Evolutionary conservation across 2,797 vertebrate genomes (phyloP).

Genomic region (Okamejei kenojei): DNA sequence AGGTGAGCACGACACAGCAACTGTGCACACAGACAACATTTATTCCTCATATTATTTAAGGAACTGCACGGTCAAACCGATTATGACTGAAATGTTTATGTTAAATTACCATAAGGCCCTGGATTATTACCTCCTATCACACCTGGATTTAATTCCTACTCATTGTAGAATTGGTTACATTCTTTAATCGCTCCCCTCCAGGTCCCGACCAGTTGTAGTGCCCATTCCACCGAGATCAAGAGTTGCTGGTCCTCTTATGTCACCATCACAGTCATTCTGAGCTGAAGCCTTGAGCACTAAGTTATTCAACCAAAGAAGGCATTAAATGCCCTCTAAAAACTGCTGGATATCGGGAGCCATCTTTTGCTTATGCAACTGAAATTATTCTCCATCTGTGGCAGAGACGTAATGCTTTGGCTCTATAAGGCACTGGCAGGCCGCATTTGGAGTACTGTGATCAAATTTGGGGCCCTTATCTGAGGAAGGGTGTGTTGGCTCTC

Average conservation of each 20-base stretch:
- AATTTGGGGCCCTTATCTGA: too few species aligned
- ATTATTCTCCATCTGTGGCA: neutral
- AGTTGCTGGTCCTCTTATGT: neutral
- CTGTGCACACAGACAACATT: neutral
- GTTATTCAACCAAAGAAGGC: neutral
- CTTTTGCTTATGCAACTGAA: neutral
- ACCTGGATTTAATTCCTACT: neutral
- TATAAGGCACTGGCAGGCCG: too few species aligned
- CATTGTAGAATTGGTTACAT: neutral
- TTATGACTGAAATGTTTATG: neutral
- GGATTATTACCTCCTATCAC: neutral
- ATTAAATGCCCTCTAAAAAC: neutral
- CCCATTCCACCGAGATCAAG: neutral
- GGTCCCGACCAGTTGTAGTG: neutral
- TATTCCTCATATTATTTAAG: neutral
- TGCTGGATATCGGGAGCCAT: neutral
- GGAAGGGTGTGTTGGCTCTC: too few species aligned
- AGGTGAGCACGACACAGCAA: slow-evolving; percentile 54
- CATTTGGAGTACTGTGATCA: too few species aligned
- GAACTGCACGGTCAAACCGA: neutral
- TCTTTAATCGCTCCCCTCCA: neutral
- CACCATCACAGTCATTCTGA: neutral
- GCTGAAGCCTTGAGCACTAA: neutral
- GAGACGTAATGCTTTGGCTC: too few species aligned
- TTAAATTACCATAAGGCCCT: neutral